Conservation (phyloP, 2,797 vertebrate genomes). For the Notolepis coatsorum region DNA sequence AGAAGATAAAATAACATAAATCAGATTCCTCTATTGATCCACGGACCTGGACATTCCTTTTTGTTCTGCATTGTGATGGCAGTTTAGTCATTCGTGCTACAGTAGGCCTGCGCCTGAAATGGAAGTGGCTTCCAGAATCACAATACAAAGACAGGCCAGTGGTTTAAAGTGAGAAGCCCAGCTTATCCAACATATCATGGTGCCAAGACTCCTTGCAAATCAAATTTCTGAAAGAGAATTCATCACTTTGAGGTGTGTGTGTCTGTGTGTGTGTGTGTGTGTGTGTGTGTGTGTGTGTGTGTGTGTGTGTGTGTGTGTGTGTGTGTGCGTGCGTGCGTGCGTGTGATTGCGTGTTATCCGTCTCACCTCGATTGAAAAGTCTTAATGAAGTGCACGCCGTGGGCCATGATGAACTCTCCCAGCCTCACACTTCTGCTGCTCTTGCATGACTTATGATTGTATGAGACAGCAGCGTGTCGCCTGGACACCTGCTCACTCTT, state of each 20-base stretch:
- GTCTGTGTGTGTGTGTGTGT: too few species aligned
- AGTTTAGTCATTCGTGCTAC: conserved; percentile 72
- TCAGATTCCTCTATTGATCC: conserved; percentile 70
- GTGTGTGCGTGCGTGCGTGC: too few species aligned
- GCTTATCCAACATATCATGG: conserved; percentile 54
- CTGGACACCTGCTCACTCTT: neutral
- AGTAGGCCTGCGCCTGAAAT: conserved; percentile 38
- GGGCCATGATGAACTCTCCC: conserved; percentile 53
- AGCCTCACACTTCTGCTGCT: conserved; percentile 12
- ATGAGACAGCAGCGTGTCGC: neutral
- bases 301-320: too few species aligned
- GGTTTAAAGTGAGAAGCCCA: conserved; percentile 52
- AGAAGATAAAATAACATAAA: conserved; percentile 41
- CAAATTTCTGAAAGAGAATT: conserved; percentile 62
- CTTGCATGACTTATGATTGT: conserved; percentile 20
- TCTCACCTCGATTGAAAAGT: conserved; percentile 62
- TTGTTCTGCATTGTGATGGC: conserved; percentile 56
- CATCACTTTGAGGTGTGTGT: conserved; percentile 59
- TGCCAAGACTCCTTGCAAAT: conserved; percentile 70
- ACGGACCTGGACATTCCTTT: conserved; percentile 52
- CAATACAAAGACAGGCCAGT: conserved; percentile 59
- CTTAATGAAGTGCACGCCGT: conserved; percentile 59
- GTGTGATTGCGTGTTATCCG: too few species aligned
- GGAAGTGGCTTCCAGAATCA: conserved; percentile 63
- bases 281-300: too few species aligned